phyloP scores from a whole-genome alignment of 35 echinoderm and acorn worm genomes.

The Hemicentrotus pulcherrimus region DNA sequence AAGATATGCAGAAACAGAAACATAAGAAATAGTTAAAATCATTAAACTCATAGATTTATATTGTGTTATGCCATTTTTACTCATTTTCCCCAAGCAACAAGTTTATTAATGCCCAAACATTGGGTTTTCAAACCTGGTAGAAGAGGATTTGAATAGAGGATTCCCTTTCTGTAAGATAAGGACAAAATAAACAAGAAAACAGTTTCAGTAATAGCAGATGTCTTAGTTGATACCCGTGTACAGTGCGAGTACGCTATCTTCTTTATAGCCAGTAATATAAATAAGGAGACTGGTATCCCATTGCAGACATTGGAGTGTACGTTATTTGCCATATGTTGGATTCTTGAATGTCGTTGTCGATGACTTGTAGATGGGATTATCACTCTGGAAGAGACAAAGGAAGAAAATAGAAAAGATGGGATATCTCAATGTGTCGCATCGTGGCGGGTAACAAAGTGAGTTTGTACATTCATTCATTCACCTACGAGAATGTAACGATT shows the following conservation, averaged over 20 bases:
- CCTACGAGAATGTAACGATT: too few species aligned
- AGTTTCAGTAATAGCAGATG: not conserved
- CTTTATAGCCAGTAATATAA: not conserved
- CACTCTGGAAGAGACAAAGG: slow-evolving; percentile 56
- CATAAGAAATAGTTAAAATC: not conserved
- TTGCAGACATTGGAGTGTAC: not conserved
- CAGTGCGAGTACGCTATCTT: not conserved
- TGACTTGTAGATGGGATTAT: slow-evolving; percentile 87
- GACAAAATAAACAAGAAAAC: not conserved
- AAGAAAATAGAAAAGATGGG: not conserved
- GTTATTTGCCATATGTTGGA: slow-evolving; percentile 74
- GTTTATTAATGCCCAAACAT: not conserved
- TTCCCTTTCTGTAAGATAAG: not conserved
- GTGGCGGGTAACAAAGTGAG: not conserved
- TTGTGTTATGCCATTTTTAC: not conserved
- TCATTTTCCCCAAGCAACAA: not conserved
- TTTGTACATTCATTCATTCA: too few species aligned
- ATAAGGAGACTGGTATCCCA: slow-evolving; percentile 2
- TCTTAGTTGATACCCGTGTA: not conserved
- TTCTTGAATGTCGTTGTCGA: slow-evolving; percentile 84
- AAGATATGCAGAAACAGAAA: not conserved
- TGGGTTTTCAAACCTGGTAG: not conserved
- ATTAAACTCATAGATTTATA: not conserved
- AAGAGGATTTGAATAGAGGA: not conserved
- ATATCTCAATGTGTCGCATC: not conserved